Conservation (phyloP, 2,113 vertebrate genomes). For the Naja naja region DNA sequence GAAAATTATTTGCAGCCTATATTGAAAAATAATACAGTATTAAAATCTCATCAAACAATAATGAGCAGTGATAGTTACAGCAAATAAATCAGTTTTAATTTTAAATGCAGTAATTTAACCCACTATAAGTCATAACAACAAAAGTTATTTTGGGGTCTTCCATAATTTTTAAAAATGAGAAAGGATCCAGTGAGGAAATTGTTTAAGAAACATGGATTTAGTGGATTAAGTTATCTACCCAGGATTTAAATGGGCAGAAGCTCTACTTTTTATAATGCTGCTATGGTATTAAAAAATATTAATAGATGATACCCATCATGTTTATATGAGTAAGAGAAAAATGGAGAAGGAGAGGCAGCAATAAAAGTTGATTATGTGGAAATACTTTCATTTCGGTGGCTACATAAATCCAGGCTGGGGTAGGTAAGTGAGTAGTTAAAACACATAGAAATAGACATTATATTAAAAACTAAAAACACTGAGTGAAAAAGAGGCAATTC, state of each 20-base stretch:
- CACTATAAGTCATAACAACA: not conserved
- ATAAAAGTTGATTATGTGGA: not conserved
- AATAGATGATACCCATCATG: not conserved
- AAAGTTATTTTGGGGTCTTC: not conserved
- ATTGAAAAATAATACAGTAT: not conserved
- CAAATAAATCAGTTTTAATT: not conserved
- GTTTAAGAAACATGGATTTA: not conserved
- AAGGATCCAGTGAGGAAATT: not conserved
- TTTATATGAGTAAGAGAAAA: not conserved
- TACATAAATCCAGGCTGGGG: not conserved
- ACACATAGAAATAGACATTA: not conserved
- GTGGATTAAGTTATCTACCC: not conserved
- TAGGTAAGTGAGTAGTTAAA: not conserved
- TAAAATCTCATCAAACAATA: not conserved
- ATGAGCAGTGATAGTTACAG: not conserved
- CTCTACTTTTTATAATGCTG: not conserved
- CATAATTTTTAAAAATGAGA: not conserved
- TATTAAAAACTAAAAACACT: not conserved
- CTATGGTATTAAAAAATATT: not conserved
- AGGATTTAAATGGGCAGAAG: not conserved
- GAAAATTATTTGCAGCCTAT: not conserved
- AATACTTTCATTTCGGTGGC: not conserved
- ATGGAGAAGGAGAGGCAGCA: not conserved
- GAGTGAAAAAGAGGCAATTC: not conserved
- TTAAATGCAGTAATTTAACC: not conserved